Evolutionary conservation across 2,888 invertebrate species (phyloP), one percentile per base, ranked within the genome.

Genomic region (Uloborus plumipes): DNA sequence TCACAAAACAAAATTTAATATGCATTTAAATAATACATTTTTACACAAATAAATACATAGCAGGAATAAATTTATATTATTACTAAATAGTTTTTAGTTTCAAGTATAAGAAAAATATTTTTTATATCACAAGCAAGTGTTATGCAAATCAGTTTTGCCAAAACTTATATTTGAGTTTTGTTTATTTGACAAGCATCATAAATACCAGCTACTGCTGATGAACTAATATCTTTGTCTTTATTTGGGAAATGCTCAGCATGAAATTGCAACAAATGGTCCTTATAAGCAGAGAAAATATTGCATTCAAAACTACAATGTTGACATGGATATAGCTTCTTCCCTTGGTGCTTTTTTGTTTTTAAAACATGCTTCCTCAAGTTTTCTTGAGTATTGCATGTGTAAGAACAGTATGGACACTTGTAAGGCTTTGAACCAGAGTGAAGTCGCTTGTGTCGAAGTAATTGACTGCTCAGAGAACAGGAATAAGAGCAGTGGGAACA

Each of bases 291-390:
- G 14, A 93, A 92, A 87, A 92, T 91, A 88, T 94, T 94, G 14
- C 92, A 92, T 51, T 90, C 90, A 88, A 90, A 93, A 14, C 81
- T 77, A 88, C 95, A 95, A 69, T 91, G 90, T 73, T 91, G 91
- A 88, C 97, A 97, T 81, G 93, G 92, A 89, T 96, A 97, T 59
- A 97, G 91, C 80, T 90, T 92, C 87, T 93, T 92, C 0, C 94
- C 95, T 0, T 92, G 92, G 89, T 97, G 97, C 71, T 93, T 93
- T 75, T 92, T 93, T 14, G 94, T 94, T 51, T 92, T 92, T 0
- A 95, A 89, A 1, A 95, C 93, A 89, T 97, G 97, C 87, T 96
- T 96, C 6, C 96, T 92, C 15, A 97, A 91, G 88, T 96, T 97
- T 88, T 96, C 96, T 93, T 94, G 88, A 0, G 88, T 88, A 84